Evolutionary conservation across 2,888 invertebrate species (phyloP), one percentile per base, ranked within the genome.

Genomic region (Abscondita cerata): DNA sequence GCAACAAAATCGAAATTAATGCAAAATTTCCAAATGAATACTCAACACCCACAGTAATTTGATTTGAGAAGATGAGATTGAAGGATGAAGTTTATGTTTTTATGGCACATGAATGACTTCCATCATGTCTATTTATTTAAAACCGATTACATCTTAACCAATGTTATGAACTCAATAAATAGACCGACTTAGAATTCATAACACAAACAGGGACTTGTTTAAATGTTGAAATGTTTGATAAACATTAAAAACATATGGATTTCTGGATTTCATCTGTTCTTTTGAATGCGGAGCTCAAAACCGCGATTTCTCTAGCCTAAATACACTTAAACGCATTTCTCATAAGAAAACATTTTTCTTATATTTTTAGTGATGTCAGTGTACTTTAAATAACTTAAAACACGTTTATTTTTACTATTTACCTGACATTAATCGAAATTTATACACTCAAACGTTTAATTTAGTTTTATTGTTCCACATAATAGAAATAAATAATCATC

Each of bases 221-320:
- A 72, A 74, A 76, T 71, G 72, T 72, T 76, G 78, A 77, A 78
- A 78, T 78, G 78, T 78, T 78, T 78, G 72, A 77, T 78, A 78
- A 78, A 78, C 78, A 78, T 62, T 71, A 75, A 76, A 76, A 77
- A 78, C 78, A 78, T 77, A 76, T 76, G 75, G 76, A 77, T 75
- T 78, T 77, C 78, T 78, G 77, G 77, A 76, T 76, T 73, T 76
- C 76, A 74, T 77, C 78, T 72, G 68, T 65, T 66, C 50, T 55
- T 57, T 59, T 41, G 61, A 64, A 61, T 61, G 55, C 51, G 55
- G 40, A 59, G 47, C 60, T 57, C 58, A 62, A 62, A 62, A 62
- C 58, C 59, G 58, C 62, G 47, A 62, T 58, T 62, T 41, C 54
- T 44, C 38, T 51, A 53, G 50, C 36, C 52, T 62, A 62, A 62